Percentiles rank a stretch among this genome's conserved stretches.
These are phyloP conservation scores for Rhinolophus sinicus DNA, from an alignment of 2,113 vertebrate genomes.

Conservation along the genomic window DNA sequence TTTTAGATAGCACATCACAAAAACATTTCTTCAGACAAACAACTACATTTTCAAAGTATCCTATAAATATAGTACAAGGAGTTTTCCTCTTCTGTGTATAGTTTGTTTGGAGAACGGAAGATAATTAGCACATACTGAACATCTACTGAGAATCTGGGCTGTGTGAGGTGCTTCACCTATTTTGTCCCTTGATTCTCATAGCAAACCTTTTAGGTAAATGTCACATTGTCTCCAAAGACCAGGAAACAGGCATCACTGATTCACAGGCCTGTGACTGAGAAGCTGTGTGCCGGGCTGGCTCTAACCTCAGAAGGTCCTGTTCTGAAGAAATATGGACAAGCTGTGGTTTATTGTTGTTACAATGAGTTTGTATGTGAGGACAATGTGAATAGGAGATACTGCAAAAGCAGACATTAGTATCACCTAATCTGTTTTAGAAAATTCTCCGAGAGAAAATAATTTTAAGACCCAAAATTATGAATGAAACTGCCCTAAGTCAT, in stretches of 20 bases:
- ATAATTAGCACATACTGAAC: not conserved
- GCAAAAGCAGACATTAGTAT: not conserved
- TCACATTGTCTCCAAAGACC: not conserved
- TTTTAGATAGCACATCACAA: not conserved
- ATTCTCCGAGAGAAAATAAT: not conserved
- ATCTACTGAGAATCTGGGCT: not conserved
- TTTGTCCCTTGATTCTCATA: not conserved
- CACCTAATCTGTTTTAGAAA: not conserved
- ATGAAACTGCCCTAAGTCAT: not conserved
- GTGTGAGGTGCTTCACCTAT: too few relatives aligned
- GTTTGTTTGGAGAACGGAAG: not conserved
- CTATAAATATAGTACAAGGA: not conserved
- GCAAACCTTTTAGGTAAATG: not conserved
- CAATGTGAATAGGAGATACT: not conserved
- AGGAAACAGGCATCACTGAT: not conserved
- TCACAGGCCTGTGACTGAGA: not conserved
- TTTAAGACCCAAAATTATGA: not conserved
- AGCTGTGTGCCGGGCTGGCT: accelerated
- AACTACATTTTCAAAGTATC: not conserved
- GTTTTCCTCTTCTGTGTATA: not conserved
- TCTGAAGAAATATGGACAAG: not conserved
- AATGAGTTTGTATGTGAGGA: not conserved
- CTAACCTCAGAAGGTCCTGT: not conserved
- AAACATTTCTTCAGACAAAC: not conserved
- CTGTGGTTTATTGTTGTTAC: not conserved